These are phyloP conservation scores for Lynx canadensis DNA, from an alignment of 2,113 vertebrate species.

Conservation along the genomic window DNA sequence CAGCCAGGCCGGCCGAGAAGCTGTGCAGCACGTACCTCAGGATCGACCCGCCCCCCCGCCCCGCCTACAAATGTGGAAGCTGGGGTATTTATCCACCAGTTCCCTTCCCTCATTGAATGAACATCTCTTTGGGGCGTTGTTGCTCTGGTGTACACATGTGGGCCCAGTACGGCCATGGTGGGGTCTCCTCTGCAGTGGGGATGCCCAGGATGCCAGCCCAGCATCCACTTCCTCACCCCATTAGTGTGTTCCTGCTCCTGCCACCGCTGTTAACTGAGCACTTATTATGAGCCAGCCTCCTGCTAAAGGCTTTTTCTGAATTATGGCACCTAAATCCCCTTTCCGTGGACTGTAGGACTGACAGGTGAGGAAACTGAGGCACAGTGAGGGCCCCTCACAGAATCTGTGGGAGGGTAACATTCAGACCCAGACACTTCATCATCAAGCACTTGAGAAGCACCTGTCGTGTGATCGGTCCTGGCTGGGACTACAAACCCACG, in stretches of 20 bases:
- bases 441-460: too few relatives aligned
- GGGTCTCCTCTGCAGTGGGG: background rate
- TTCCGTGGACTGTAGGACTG: rapidly evolving
- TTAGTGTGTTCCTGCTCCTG: rapidly evolving
- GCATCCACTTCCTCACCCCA: rapidly evolving
- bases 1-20: background rate
- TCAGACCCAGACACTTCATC: background rate
- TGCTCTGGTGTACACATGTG: background rate
- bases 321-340: background rate
- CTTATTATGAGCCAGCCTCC: background rate
- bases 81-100: background rate
- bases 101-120: background rate
- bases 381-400: background rate
- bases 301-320: background rate
- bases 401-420: background rate
- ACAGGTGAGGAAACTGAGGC: background rate
- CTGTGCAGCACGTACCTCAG: rapidly evolving
- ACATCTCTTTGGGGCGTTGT: rapidly evolving
- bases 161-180: rapidly evolving
- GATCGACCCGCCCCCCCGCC: rapidly evolving
- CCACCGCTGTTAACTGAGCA: background rate
- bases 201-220: rapidly evolving
- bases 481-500: background rate
- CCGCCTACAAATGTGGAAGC: too few relatives aligned
- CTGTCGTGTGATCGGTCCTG: rapidly evolving